Evolutionary conservation across 2,888 invertebrate species (phyloP), one percentile per base, ranked within the genome.

Genomic region (Ectemnius lituratus): DNA sequence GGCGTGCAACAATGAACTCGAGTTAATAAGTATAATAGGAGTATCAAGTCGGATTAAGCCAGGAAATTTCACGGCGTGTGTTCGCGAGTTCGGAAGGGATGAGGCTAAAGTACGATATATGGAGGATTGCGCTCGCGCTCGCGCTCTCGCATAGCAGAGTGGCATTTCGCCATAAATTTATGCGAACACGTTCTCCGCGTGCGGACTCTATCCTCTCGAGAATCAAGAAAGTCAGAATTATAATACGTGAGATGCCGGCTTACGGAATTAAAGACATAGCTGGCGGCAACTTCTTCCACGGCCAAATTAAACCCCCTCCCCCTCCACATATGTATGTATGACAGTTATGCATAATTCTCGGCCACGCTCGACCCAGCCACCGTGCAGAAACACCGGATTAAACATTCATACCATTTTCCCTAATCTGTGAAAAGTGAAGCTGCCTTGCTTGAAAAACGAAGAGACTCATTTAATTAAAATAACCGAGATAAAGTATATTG

Each of bases 131-230:
- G 77, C 52, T 66, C 52, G 63, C 8, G 37, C 37, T 5, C 37
- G 37, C 5, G 63, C 18, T 3, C 23, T 23, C 23, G 60, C 63
- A 72, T 27, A 69, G 57, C 62, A 66, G 65, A 75, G 79, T 70
- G 77, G 78, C 73, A 73, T 82, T 83, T 78, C 85, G 75, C 74
- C 81, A 83, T 85, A 84, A 85, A 85, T 85, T 85, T 82, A 85
- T 82, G 81, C 72, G 78, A 69, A 72, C 73, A 67, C 65, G 79
- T 74, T 69, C 76, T 63, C 61, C 60, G 75, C 70, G 79, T 73
- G 73, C 72, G 62, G 79, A 23, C 59, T 64, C 67, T 61, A 69
- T 68, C 65, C 76, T 52, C 76, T 2, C 5, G 77, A 60, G 76
- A 72, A 76, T 67, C 76, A 78, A 80, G 81, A 79, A 81, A 76